These are phyloP conservation scores for Antitype chi DNA, from an alignment of 2,888 invertebrate species.

Conservation along the genomic window DNA sequence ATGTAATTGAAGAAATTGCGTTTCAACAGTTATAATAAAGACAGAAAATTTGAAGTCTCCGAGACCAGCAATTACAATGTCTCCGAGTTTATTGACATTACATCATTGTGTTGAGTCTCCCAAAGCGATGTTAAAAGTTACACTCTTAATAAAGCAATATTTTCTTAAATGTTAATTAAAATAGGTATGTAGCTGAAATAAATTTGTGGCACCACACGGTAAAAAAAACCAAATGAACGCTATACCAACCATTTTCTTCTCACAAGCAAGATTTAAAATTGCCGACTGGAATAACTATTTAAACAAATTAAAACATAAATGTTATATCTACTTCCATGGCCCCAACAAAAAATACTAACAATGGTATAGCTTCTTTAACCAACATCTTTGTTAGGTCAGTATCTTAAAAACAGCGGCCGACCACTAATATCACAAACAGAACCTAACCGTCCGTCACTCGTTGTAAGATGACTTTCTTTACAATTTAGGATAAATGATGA, in stretches of 20 bases:
- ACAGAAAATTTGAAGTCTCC: constrained; percentile 13
- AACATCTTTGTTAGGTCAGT: not conserved
- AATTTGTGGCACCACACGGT: not conserved
- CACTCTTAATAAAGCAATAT: not conserved
- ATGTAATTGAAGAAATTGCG: constrained; percentile 3
- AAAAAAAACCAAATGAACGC: not conserved
- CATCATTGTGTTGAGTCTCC: not conserved
- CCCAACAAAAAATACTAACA: not conserved
- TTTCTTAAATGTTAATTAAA: not conserved
- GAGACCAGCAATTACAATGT: constrained; percentile 26
- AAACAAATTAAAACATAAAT: not conserved
- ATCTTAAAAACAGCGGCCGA: too few species aligned
- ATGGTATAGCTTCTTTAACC: not conserved
- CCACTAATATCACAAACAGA: not conserved
- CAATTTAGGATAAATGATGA: too few species aligned
- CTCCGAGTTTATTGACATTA: constrained; percentile 29
- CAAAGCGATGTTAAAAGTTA: not conserved
- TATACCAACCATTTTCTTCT: not conserved
- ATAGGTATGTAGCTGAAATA: not conserved
- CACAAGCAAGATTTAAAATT: not conserved
- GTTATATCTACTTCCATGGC: not conserved
- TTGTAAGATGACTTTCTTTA: too few species aligned
- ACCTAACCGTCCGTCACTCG: not conserved
- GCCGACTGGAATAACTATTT: not conserved
- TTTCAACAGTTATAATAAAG: constrained; percentile 17